Evolutionary conservation across 1,140 invertebrate genomes (phyloP), one percentile per base, ranked within the genome.

Genomic region (Oscheius sp.): DNA sequence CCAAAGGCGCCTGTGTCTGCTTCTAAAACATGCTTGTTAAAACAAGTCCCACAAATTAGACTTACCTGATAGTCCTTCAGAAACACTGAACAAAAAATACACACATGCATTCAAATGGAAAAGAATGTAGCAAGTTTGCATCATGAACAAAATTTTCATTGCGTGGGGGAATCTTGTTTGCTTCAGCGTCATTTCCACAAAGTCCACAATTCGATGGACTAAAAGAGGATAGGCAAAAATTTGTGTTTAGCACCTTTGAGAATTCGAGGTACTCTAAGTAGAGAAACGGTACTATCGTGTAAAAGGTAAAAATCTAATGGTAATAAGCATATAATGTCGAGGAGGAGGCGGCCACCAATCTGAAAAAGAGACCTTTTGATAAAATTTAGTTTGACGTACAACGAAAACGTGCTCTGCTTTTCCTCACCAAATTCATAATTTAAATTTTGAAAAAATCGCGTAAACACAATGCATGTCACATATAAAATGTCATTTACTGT

Each of bases 51-150:
- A 18, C 29, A 36, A 31, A 66, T 20, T n/a, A 69, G 46, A 70
- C 28, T 66, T 1, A 74, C 69, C n/a, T 26, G 59, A 26, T 1
- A 76, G 32, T 36, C 75, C 75, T 68, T 69, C 58, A 20, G 36
- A 10, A 10, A 68, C 29, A 29, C 62, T 68, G 71, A 76, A 73
- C n/a, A 64, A 20, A 29, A 76, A 76, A 31, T 76, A 76, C 13
- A 76, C 61, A 26, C 46, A 75, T 28, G 75, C 75, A 34, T 76
- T 76, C 70, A 64, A 68, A 55, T 76, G 75, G 59, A 76, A 76
- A 1, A 76, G 45, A 62, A 75, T 61, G 26, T 23, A 38, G 35
- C 75, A 76, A 23, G 63, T 18, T 1, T 28, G 15, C 18, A 34
- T 64, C 10, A 76, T 45, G 31, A 68, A 69, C 20, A 68, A n/a